These are phyloP conservation scores for Struthidea cinerea DNA, from an alignment of 2,113 vertebrate genomes.

Conservation along the genomic window DNA sequence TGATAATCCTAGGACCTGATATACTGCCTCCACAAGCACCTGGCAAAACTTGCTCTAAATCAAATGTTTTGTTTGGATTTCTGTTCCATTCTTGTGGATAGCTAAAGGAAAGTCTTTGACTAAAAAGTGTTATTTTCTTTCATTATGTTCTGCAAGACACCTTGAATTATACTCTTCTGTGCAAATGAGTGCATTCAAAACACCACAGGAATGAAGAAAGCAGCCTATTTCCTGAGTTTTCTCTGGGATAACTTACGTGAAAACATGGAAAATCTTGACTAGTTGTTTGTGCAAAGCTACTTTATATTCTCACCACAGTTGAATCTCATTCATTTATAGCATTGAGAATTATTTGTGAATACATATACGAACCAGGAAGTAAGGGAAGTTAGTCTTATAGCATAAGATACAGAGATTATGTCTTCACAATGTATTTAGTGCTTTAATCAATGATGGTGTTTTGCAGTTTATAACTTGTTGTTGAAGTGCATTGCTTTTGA, in stretches of 20 bases:
- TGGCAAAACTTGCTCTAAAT: not conserved
- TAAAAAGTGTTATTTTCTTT: not conserved
- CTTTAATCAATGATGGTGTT: not conserved
- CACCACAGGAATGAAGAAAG: not conserved
- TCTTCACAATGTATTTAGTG: not conserved
- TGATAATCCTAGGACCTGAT: not conserved
- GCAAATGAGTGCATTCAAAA: not conserved
- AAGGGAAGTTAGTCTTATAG: not conserved
- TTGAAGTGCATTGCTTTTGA: not conserved
- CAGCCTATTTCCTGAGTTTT: not conserved
- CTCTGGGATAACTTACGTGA: not conserved
- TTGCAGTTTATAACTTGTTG: not conserved
- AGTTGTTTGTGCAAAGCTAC: not conserved
- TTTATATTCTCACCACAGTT: not conserved
- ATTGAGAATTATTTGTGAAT: not conserved
- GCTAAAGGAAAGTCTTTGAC: not conserved
- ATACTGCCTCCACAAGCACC: not conserved
- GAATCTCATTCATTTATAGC: not conserved
- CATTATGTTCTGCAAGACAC: not conserved
- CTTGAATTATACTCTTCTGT: not conserved
- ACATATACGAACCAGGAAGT: not conserved
- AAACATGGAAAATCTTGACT: not conserved
- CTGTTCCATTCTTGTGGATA: not conserved
- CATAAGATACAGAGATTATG: not conserved
- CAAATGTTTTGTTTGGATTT: not conserved